phyloP scores from a whole-genome alignment of 2,113 vertebrate species.

The Origma solitaria region DNA sequence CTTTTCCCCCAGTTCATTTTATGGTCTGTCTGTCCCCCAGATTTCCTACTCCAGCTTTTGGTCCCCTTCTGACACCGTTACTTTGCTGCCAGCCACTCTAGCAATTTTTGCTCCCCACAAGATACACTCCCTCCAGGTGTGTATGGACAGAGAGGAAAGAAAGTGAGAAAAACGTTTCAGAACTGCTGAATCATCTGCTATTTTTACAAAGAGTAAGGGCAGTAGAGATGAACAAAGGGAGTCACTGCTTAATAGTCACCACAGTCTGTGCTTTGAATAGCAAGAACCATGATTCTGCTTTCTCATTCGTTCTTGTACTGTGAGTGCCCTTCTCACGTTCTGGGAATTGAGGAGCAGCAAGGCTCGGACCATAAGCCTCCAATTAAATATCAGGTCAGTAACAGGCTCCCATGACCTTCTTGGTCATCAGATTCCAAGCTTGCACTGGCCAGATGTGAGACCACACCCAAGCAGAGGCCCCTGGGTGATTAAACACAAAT shows the following conservation, averaged over 20 bases:
- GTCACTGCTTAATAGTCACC: neutral
- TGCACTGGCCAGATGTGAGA: neutral
- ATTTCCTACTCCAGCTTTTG: neutral
- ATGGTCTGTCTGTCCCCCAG: neutral
- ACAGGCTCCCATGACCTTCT: neutral
- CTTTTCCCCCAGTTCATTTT: neutral
- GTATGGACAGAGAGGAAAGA: neutral
- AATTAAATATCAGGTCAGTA: neutral
- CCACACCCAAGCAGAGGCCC: neutral
- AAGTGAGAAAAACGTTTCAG: neutral
- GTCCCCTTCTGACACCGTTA: neutral
- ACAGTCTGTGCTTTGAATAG: neutral
- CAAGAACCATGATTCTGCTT: neutral
- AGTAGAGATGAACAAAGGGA: neutral
- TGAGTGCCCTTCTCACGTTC: neutral
- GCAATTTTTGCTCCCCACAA: neutral
- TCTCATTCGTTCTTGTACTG: neutral
- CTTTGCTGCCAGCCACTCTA: neutral
- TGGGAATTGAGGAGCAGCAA: neutral
- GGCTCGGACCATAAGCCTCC: neutral
- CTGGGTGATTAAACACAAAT: neutral
- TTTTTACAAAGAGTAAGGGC: neutral
- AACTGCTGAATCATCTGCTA: neutral
- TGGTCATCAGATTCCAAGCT: neutral
- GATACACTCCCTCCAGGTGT: fast-evolving